Evolutionary conservation across 2,113 vertebrate species (phyloP).

Genomic region (Cavia aperea): DNA sequence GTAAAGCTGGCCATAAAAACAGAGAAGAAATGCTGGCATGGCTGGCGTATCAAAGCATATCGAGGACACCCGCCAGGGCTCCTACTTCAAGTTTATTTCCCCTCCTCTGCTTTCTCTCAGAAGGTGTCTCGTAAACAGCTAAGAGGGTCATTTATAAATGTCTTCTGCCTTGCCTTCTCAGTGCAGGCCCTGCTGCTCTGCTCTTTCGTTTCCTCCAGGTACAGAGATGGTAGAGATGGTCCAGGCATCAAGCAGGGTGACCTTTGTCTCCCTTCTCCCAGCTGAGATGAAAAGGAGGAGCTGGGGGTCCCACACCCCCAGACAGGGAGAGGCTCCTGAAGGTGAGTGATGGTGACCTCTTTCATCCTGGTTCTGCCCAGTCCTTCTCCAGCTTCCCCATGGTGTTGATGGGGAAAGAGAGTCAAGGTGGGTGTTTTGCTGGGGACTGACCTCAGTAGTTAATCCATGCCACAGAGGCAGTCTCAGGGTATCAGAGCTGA

Average conservation of each 20-base stretch:
- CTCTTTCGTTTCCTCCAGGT: not conserved
- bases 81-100: conserved; percentile 87
- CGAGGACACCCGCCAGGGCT: conserved; percentile 79
- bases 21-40: conserved; percentile 79
- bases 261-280: conserved; percentile 17
- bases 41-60: conserved; percentile 79
- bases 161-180: conserved; percentile 53
- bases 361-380: not conserved
- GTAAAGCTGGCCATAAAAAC: conserved; percentile 89
- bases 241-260: not conserved
- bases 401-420: not conserved
- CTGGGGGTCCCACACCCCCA: not conserved
- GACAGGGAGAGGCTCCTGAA: not conserved
- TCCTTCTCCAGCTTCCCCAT: not conserved
- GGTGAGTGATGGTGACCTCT: conserved; percentile 38
- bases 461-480: not conserved
- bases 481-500: not conserved
- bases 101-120: conserved; percentile 84
- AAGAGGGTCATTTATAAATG: conserved; percentile 84
- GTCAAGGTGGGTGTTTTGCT: not conserved
- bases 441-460: not conserved
- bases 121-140: conserved; percentile 84
- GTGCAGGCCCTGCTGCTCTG: not conserved
- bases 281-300: conserved; percentile 25
- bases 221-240: not conserved